Evolutionary conservation across 2,113 vertebrate species (phyloP), one percentile per base, ranked within the genome.

Genomic region (Rhabdornis inornatus): DNA sequence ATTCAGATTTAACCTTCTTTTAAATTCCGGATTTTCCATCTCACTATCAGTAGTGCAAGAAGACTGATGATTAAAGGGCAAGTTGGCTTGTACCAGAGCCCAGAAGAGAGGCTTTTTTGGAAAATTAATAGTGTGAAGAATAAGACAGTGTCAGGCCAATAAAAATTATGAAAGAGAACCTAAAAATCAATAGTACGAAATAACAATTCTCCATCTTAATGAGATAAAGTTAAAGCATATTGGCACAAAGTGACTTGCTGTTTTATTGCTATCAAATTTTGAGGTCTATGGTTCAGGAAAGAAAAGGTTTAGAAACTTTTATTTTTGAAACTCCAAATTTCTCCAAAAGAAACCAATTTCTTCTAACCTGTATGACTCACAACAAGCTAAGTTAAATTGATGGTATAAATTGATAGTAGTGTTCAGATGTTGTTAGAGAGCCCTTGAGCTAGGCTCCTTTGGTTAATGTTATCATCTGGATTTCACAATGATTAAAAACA

Each of bases 341-440:
- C 25, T 74, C 11, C 50, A 47, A 42, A 81, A 69, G 16, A 74
- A 84, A 42, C 2, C 27, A 33, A 33, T 91, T 85, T 88, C 15
- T 89, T 76, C 28, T 61, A 52, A 33, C 19, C 12, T 76, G 2
- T 75, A 52, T 80, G 47, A 91, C 81, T 84, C 55, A 84, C 12
- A 59, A 18, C 44, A 53, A 85, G 24, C 1, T 3, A 88, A 90
- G 47, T 40, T 47, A 59, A 57, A 66, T 6, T 66, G 52, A 39
- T 56, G 25, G n/a, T 52, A 61, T 30, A 69, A 57, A 96, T 75
- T 31, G 16, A 85, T 61, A 80, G 21, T 13, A 31, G 23, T 11
- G 45, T 92, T 95, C 82, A 88, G n/a, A 57, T 92, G 24, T 80
- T 89, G 65, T 90, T 89, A 92, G n/a, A 95, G 80, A 95, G 52